Conservation (phyloP, 2,797 vertebrate species). For the Arnoldichthys spilopterus region DNA sequence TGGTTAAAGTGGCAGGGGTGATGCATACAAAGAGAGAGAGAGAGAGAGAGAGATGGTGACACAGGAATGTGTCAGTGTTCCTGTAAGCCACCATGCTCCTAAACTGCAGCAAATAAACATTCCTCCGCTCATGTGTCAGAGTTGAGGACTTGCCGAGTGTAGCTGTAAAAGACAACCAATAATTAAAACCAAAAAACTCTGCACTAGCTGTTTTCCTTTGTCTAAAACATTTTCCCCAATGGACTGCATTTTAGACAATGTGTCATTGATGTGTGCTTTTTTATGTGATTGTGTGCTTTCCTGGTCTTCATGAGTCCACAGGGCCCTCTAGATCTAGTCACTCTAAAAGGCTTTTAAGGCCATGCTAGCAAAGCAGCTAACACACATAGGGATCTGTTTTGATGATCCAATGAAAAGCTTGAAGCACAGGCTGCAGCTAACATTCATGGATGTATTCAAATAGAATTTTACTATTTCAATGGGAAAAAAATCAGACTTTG, state of each 20-base stretch:
- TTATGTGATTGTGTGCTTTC: too few relatives aligned
- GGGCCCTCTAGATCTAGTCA: not conserved
- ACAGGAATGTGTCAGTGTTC: conserved; percentile 82
- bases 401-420: too few relatives aligned
- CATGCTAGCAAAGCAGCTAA: not conserved
- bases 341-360: not conserved
- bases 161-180: conserved; percentile 77
- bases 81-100: conserved; percentile 75
- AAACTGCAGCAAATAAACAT: conserved; percentile 85
- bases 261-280: conserved; percentile 41
- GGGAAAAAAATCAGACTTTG: too few relatives aligned
- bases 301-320: not conserved
- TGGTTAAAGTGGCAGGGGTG: conserved; percentile 8
- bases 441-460: too few relatives aligned
- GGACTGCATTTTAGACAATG: conserved; percentile 62
- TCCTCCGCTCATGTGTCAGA: conserved; percentile 80
- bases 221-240: conserved; percentile 59
- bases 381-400: too few relatives aligned
- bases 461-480: too few relatives aligned
- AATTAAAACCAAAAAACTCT: conserved; percentile 80
- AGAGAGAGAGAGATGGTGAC: conserved; percentile 66
- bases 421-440: too few relatives aligned
- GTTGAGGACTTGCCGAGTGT: conserved; percentile 74
- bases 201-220: conserved; percentile 62
- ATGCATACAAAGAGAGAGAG: conserved; percentile 54